Percentiles rank a stretch among this genome's conserved stretches.
phyloP scores from a whole-genome alignment of 1,140 invertebrate genomes.

The Tribolium madens region DNA sequence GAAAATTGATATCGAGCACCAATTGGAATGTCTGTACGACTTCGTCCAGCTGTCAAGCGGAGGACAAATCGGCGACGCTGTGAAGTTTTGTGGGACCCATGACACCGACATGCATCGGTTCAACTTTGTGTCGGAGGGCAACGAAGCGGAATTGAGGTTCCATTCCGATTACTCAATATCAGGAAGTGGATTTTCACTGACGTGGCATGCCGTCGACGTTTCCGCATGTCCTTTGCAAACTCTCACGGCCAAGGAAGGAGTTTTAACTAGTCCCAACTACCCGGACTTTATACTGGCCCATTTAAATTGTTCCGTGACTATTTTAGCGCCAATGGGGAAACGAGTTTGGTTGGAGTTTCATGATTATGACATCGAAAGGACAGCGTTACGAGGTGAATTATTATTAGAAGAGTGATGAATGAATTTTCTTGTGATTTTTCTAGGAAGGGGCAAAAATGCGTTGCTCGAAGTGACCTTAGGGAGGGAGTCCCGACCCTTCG shows the following conservation, averaged over 20 bases:
- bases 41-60: slow-evolving; percentile 71
- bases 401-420: neutral
- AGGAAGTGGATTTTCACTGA: slow-evolving; percentile 74
- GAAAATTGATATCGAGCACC: slow-evolving; percentile 77
- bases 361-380: slow-evolving; percentile 38
- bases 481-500: slow-evolving; percentile 64
- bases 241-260: slow-evolving; percentile 72
- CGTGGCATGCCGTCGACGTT: slow-evolving; percentile 77
- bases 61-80: slow-evolving; percentile 50
- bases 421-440: neutral
- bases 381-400: neutral
- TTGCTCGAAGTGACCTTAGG: slow-evolving; percentile 71
- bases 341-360: slow-evolving; percentile 76
- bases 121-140: slow-evolving; percentile 72
- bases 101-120: slow-evolving; percentile 70
- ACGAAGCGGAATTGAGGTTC: slow-evolving; percentile 74
- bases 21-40: slow-evolving; percentile 83
- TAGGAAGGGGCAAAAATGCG: slow-evolving; percentile 60
- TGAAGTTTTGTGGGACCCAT: slow-evolving; percentile 71
- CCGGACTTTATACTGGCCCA: slow-evolving; percentile 75
- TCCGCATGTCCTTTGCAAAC: slow-evolving; percentile 75
- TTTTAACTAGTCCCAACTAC: slow-evolving; percentile 75
- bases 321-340: slow-evolving; percentile 74
- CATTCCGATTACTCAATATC: slow-evolving; percentile 79
- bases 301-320: slow-evolving; percentile 76